phyloP scores from a whole-genome alignment of 2,113 vertebrate species.

The Chamaea fasciata region DNA sequence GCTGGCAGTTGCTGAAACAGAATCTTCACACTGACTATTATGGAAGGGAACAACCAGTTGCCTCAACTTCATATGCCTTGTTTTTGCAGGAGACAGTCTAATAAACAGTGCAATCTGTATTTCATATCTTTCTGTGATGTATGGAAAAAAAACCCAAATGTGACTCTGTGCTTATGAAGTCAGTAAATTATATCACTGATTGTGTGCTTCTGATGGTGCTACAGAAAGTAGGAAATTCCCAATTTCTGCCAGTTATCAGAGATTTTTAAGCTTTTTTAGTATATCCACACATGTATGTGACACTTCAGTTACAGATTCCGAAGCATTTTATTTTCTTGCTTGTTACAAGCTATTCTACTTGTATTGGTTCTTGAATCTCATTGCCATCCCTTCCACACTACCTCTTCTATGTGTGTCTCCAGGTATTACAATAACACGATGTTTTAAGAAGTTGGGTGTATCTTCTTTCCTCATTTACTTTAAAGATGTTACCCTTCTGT shows the following conservation, averaged over 20 bases:
- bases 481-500: neutral
- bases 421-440: neutral
- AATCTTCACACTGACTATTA: neutral
- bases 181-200: neutral
- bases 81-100: neutral
- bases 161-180: neutral
- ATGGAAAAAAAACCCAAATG: fast-evolving
- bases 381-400: neutral
- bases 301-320: neutral
- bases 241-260: neutral
- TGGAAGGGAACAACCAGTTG: neutral
- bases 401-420: neutral
- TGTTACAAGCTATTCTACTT: neutral
- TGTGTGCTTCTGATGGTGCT: neutral
- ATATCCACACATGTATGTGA: neutral
- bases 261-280: neutral
- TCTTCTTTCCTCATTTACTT: neutral
- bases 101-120: neutral
- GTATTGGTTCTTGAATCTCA: neutral
- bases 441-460: neutral
- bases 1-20: neutral
- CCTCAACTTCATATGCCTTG: neutral
- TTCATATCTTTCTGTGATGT: neutral
- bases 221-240: neutral
- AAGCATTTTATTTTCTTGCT: neutral